Base-by-base conservation (phyloP, 2,888 invertebrate species). In the Cinara cedri region DNA sequence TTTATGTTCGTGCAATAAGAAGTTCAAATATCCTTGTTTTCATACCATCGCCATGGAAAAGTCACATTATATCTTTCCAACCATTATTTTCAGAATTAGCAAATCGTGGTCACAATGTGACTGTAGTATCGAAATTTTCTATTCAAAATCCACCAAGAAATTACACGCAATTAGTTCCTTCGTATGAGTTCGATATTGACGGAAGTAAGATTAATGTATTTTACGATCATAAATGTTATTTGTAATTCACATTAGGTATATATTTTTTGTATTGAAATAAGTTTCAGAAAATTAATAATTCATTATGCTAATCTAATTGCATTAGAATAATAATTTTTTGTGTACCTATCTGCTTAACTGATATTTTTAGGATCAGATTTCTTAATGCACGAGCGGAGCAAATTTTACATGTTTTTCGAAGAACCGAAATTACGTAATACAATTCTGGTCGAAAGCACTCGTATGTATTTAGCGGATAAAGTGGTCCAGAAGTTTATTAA, bases 11-110 rank as follows among this genome's bases (percentile, higher is more conserved):
- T 16, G 51, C 16, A 44, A 74, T 54, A 54, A 74, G n/a, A 51
- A 34, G 66, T 60, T 46, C 68, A 0, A 78, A 78, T 42, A 78
- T 78, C 13, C 57, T 78, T 11, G 34, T 78, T 34, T 78, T 78
- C 14, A 2, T 46, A 1, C 78, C 78, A 21, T 78, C 78, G 19
- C 78, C 78, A 16, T 78, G 70, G 68, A 78, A 60, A 68, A 78
- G 78, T 78, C 78, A 78, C 21, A 24, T 78, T 13, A 9, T 49
- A 44, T 34, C 60, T 42, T 78, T 78, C 3, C 68, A 78, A 2
- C 78, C 78, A 21, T 60, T 78, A 44, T 78, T 78, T 19, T 60
- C 70, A 46, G 78, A 78, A 60, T 51, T 78, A 34, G 66, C 70
- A 13, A 49, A 70, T 24, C 78, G 78, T 13, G 78, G 78, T 8